Evolutionary conservation across 1,140 invertebrate genomes (phyloP).

Genomic region (Frieseomelitta varia): DNA sequence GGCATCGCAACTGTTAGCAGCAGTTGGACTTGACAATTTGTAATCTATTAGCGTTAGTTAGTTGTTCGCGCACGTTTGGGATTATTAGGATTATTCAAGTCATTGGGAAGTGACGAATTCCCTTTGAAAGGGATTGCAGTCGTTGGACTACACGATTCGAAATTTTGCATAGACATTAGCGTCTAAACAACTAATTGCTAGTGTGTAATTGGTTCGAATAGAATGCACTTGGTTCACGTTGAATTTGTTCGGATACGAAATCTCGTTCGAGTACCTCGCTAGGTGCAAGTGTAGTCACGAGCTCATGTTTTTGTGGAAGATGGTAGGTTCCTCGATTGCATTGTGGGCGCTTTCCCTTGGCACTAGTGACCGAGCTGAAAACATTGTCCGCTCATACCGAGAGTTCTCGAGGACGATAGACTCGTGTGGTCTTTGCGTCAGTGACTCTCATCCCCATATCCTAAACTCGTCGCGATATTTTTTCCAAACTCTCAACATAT

Average conservation of each 20-base stretch:
- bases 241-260: not conserved
- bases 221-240: not conserved
- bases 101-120: not conserved
- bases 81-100: too few species aligned
- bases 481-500: not conserved
- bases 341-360: conserved; percentile 64
- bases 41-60: not conserved
- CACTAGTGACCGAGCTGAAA: conserved; percentile 63
- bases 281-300: conserved; percentile 15
- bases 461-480: too few species aligned
- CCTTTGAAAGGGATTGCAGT: not conserved
- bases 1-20: too few species aligned
- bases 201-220: not conserved
- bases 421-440: conserved; percentile 23
- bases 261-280: conserved; percentile 23
- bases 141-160: too few species aligned
- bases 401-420: conserved; percentile 42
- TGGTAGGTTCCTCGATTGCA: conserved; percentile 54
- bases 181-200: too few species aligned
- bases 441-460: conserved; percentile 11
- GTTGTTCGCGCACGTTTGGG: too few species aligned
- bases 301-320: conserved; percentile 60
- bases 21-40: not conserved
- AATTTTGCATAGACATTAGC: not conserved
- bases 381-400: conserved; percentile 52